Evolutionary conservation across 2,888 invertebrate species (phyloP), one percentile per base, ranked within the genome.

Genomic region (Drosophila nr. fundita): DNA sequence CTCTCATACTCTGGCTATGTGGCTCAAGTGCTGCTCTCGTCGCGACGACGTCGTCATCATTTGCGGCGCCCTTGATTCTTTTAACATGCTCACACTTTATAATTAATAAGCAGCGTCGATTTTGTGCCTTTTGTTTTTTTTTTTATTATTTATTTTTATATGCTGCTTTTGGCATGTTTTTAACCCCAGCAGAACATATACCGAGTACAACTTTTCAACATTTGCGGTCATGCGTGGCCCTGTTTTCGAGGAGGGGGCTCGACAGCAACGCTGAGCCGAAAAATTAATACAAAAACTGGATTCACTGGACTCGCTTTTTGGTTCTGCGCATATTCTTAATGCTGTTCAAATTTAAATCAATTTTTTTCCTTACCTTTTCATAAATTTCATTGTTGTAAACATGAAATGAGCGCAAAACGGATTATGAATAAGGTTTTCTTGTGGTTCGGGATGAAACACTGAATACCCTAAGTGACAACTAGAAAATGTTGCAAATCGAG

Each of bases 51-150:
- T 49, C 83, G 45, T 24, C 78, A 72, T 82, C 88, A 74, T 61
- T 82, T 68, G 66, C 87, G 74, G 83, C 86, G 86, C 86, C 87
- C 90, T 87, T 87, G 90, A 90, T 90, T 86, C 76, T 78, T 65
- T 83, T 76, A 89, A 82, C 82, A 76, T 78, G 86, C 89, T 90
- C 83, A 85, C 87, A 87, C 90, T 90, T 87, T 77, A 87, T 83
- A 87, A 87, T 87, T 87, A 87, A 90, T 90, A 87, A 89, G 89
- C 85, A 89, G 68, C 80, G 55, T 62, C 65, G 74, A 65, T 84
- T 84, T 79, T 61, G 30, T 45, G 66, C 38, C 30, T 53, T 54
- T 66, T 67, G 64, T 73, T 60, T 54, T 50, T 13, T 11, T 18
- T 54, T 36, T 49, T 45, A 48, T 60, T 57, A 59, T 36, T 48